Percentiles rank a stretch among this genome's conserved stretches.
Evolutionary conservation across 2,113 vertebrate genomes (phyloP).

Genomic region (Cygnus buccinator): DNA sequence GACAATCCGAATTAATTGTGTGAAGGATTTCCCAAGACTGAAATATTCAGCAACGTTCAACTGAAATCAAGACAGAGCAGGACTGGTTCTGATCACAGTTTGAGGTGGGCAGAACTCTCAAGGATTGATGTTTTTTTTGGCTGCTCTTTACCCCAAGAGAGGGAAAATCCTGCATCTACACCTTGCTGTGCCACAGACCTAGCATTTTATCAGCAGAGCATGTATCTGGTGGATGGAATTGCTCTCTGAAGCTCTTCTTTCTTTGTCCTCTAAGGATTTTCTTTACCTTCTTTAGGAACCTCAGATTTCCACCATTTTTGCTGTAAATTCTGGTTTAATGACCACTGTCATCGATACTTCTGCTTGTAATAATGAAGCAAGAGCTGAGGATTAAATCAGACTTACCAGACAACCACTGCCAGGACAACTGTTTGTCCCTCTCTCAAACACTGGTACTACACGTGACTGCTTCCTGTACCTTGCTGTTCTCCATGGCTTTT

Average conservation of each 20-base stretch:
- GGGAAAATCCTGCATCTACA: background rate
- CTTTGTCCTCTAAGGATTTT: background rate
- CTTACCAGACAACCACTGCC: background rate
- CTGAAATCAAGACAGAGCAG: background rate
- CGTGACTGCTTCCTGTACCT: background rate
- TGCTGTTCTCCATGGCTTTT: background rate
- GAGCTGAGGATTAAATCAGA: background rate
- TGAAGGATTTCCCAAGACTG: background rate
- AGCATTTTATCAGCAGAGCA: background rate
- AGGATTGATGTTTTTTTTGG: background rate
- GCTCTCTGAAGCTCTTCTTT: background rate
- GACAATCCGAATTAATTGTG: background rate
- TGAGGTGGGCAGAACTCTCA: background rate
- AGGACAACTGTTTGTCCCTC: background rate
- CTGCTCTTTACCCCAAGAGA: background rate
- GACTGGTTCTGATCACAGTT: background rate
- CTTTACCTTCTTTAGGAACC: background rate
- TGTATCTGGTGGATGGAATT: background rate
- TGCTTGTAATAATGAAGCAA: background rate
- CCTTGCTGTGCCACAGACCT: background rate
- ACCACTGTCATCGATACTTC: background rate
- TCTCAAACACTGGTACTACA: background rate
- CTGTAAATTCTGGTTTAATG: background rate
- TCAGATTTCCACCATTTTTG: background rate
- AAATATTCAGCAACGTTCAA: background rate